Base-by-base conservation (phyloP, 1,140 invertebrate genomes). In the Drosophila auraria region DNA sequence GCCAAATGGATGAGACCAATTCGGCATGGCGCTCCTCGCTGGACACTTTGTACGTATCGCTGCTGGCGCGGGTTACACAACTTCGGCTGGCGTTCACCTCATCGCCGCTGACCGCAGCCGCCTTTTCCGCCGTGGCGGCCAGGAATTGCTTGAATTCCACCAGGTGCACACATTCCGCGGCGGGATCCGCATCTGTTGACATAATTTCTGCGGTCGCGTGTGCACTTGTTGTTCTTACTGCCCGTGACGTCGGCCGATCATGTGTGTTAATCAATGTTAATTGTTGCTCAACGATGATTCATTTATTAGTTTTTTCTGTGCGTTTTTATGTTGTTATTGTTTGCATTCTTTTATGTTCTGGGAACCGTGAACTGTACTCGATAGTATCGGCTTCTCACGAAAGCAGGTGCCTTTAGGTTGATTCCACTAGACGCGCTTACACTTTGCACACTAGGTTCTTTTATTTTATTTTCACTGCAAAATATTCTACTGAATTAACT, bases 31-130 rank as follows among this genome's bases (percentile, higher is more conserved):
- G 65, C 47, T 92, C 91, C 12, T 91, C 73, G 15, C 58, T 42
- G n/a, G 58, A 83, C 15, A 92, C 80, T 27, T 80, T 77, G 64
- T 92, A 92, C 11, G 91, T 92, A 42, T 92, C 91, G 40, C 64
- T 92, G 58, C 75, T 82, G 36, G 56, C 89, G 12, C 91, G 84
- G 44, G 82, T 83, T 82, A 92, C 83, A 87, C 87, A 92, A 71
- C 45, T 74, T 12, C 63, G 38, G 53, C 11, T 25, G 7, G 42
- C 33, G 15, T 36, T 30, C 47, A 63, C 42, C 3, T 79, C 76
- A 33, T 89, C 84, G 53, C 65, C 78, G 45, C 69, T 78, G 11
- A 20, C 44, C 53, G 81, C 74, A 51, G 45, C 63, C 59, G 70
- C 58, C 53, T 51, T 80, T 38, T 47, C 54, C 8, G 62, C 71